phyloP scores from a whole-genome alignment of 2,113 vertebrate genomes.

The Odontophorus gujanensis region DNA sequence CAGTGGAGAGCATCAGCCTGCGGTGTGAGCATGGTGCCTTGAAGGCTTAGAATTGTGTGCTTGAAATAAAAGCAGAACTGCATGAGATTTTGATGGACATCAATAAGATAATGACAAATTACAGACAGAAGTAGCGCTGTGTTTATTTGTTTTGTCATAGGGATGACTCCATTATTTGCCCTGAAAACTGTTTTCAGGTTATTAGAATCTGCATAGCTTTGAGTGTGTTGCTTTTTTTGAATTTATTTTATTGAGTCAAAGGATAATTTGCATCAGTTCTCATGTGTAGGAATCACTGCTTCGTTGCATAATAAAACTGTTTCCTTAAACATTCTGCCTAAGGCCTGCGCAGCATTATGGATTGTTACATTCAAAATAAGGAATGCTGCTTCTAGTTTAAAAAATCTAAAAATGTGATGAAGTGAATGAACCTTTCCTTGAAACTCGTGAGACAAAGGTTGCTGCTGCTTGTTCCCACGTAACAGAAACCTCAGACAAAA shows the following conservation, averaged over 20 bases:
- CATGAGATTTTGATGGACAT: neutral
- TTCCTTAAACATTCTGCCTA: neutral
- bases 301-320: neutral
- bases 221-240: neutral
- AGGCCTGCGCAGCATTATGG: neutral
- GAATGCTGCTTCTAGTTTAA: neutral
- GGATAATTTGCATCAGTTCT: neutral
- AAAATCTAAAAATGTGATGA: neutral
- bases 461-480: neutral
- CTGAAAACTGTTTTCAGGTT: neutral
- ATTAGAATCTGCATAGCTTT: neutral
- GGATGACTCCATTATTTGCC: neutral
- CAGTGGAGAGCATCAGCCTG: accelerated
- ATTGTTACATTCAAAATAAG: neutral
- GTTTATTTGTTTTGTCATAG: neutral
- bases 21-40: neutral
- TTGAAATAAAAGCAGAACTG: neutral
- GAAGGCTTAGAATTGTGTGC: neutral
- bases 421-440: neutral
- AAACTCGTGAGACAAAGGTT: neutral
- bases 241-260: neutral
- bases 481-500: neutral
- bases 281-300: neutral
- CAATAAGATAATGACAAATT: neutral
- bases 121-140: accelerated